Base-by-base conservation (phyloP, 2,113 vertebrate genomes). In the Oryzias curvinotus region DNA sequence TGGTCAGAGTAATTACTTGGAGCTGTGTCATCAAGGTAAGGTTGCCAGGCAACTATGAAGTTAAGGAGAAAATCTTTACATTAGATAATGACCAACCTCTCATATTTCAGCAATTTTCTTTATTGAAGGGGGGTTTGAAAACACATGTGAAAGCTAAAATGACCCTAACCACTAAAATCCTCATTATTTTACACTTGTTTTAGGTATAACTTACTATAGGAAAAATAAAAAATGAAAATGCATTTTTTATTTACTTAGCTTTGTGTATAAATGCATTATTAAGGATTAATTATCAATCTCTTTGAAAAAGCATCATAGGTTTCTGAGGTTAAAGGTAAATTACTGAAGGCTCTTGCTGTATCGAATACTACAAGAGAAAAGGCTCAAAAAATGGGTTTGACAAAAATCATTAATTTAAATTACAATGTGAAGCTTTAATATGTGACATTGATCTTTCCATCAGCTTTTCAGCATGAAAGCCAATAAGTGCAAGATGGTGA, bases 351-450 rank as follows among this genome's bases (percentile, higher is more conserved):
- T 50, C 36, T 6, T 49, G 15, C 36, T 21, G 21, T 7, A 66
- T 12, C 16, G 8, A 26, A 18, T n/a, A 25, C 18, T 41, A 16
- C 41, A 42, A 47, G 30, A 4, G 18, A 62, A 26, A 42, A 1
- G 46, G 26, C 3, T 41, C 8, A 62, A 58, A 55, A 5, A 42
- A 63, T 25, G 41, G 41, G 12, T 52, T 55, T 63, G 60, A 52
- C 26, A 52, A 57, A 66, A 62, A 28, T 28, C 59, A 60, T 68
- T 53, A 49, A 64, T 75, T 45, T 45, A 54, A 45, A 47, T 63
- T 44, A 44, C 36, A 50, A 18, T 50, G 10, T 55, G 55, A 52
- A 51, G n/a, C 51, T 47, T 14, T 45, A 49, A 43, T 68, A 19
- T 59, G 64, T 54, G 57, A 60, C 41, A 61, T 41, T 36, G 46